Evolutionary conservation across 2,888 invertebrate genomes (phyloP).

Genomic region (Ochropacha duplaris): DNA sequence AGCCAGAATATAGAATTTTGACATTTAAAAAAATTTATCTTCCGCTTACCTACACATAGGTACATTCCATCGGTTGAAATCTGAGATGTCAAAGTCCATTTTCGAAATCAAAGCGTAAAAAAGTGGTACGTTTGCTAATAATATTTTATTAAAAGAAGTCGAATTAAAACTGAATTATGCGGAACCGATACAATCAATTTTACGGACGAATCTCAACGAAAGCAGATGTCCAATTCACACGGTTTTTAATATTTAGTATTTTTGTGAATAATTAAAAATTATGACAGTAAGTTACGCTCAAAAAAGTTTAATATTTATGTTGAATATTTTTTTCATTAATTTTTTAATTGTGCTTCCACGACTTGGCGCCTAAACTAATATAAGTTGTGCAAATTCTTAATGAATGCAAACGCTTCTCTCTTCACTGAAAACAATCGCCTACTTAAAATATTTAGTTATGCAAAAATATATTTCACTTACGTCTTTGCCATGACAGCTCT

Average conservation of each 20-base stretch:
- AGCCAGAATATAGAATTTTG: no score
- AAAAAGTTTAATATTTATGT: not conserved
- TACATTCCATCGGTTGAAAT: no score
- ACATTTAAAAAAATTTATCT: no score
- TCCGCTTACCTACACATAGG: no score
- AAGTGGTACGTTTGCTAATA: not conserved
- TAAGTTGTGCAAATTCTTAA: not conserved
- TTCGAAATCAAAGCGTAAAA: no score
- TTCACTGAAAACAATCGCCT: constrained; percentile 9
- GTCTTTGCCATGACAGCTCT: constrained; percentile 49
- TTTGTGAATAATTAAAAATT: not conserved
- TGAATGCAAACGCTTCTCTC: not conserved
- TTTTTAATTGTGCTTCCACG: not conserved
- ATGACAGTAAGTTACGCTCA: not conserved
- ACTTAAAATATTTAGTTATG: constrained; percentile 25
- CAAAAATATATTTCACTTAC: constrained; percentile 47
- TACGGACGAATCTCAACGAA: not conserved
- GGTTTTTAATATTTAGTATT: not conserved
- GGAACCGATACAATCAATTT: not conserved
- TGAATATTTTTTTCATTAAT: no score
- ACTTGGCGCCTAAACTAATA: not conserved
- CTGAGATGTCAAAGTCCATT: no score
- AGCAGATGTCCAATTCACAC: not conserved
- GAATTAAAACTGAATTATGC: not conserved
- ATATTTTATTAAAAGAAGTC: not conserved